These are phyloP conservation scores for Drosophila birchii DNA, from an alignment of 2,888 invertebrate genomes.

Conservation along the genomic window DNA sequence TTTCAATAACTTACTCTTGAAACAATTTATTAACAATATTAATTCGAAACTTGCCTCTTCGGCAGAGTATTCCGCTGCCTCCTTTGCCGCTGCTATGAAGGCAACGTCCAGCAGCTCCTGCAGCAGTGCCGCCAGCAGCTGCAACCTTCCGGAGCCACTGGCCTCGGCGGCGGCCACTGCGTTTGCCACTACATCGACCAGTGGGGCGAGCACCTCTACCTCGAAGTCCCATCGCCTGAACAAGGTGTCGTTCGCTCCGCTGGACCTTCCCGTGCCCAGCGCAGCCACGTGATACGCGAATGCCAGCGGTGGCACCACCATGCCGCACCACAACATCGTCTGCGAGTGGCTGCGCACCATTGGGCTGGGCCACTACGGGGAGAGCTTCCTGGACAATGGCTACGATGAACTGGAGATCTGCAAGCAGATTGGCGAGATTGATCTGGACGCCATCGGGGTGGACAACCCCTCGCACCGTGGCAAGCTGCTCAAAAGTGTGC, in stretches of 20 bases:
- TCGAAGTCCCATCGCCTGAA: constrained; percentile 72
- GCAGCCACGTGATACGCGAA: constrained; percentile 42
- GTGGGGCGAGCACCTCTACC: constrained; percentile 60
- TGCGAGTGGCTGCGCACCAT: constrained; percentile 96
- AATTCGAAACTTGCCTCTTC: no score
- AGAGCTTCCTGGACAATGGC: constrained; percentile 97
- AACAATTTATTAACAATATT: no score
- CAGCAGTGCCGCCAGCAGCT: constrained; percentile 47
- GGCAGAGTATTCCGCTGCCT: constrained; percentile 9
- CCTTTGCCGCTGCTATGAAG: constrained; percentile 81
- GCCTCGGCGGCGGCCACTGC: constrained; percentile 49
- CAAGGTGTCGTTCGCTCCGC: constrained; percentile 82
- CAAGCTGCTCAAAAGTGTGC: constrained; percentile 92
- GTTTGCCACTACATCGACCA: constrained; percentile 39
- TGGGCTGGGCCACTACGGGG: constrained; percentile 94
- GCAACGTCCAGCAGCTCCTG: constrained; percentile 74
- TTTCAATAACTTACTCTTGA: background rate
- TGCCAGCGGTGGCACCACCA: constrained; percentile 68
- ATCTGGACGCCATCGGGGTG: constrained; percentile 97
- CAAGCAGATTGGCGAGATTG: constrained; percentile 97
- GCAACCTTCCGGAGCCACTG: constrained; percentile 35
- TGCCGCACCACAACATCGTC: constrained; percentile 90
- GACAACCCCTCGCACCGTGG: constrained; percentile 92
- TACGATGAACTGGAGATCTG: constrained; percentile 98
- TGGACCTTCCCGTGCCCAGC: constrained; percentile 65